Evolutionary conservation across 2,113 vertebrate species (phyloP).

Genomic region (Columba janthina): DNA sequence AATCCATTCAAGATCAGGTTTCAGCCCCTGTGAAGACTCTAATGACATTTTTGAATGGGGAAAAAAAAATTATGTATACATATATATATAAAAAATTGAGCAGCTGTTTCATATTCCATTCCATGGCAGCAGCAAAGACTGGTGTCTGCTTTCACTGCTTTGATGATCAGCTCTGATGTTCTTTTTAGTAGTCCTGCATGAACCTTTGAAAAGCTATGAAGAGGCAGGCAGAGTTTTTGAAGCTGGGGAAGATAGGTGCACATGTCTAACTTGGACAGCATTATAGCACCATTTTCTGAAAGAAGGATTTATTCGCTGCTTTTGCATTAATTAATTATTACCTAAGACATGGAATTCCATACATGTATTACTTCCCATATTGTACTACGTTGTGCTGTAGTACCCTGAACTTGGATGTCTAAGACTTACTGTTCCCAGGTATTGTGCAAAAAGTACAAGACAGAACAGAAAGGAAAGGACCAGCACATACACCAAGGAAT

Average conservation of each 20-base stretch:
- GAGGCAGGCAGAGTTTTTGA: neutral
- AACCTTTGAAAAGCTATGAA: neutral
- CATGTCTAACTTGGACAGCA: neutral
- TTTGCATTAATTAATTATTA: neutral
- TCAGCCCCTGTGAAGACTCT: neutral
- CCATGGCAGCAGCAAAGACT: neutral
- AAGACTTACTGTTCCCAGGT: neutral
- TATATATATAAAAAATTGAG: no score
- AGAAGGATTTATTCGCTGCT: neutral
- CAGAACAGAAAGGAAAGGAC: neutral
- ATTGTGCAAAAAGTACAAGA: neutral
- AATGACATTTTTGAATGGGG: neutral
- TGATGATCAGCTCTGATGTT: neutral
- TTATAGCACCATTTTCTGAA: neutral
- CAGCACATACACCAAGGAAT: neutral
- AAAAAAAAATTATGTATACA: neutral
- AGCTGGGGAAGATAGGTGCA: neutral
- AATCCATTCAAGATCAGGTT: neutral
- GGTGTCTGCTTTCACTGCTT: neutral
- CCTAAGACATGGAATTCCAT: neutral
- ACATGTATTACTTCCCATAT: neutral
- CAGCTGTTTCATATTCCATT: neutral
- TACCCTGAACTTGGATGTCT: neutral
- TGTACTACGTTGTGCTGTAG: neutral
- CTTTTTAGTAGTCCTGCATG: neutral